phyloP scores from a whole-genome alignment of 2,113 vertebrate genomes.

The Cisticola juncidis region DNA sequence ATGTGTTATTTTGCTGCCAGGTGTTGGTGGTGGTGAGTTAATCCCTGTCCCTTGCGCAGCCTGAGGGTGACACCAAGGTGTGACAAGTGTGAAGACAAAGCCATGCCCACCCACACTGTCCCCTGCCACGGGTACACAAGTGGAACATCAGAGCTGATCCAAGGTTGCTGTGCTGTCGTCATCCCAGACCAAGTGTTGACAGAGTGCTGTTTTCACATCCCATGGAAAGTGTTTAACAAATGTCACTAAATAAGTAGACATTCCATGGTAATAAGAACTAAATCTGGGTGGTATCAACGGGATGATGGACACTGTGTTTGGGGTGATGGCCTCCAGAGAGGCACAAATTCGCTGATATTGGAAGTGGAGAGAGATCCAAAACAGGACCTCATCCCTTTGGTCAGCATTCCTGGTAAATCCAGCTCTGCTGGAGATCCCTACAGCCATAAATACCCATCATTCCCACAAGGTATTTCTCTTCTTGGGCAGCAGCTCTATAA shows the following conservation, averaged over 20 bases:
- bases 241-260: not conserved
- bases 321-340: not conserved
- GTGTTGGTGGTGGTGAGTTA: not conserved
- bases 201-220: not conserved
- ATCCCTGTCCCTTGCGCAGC: not conserved
- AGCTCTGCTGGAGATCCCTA: not conserved
- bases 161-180: not conserved
- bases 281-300: not conserved
- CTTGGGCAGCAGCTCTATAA: not conserved
- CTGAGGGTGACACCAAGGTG: not conserved
- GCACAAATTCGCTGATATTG: not conserved
- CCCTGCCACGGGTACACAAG: not conserved
- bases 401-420: not conserved
- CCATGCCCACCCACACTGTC: fast-evolving
- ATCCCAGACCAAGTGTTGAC: not conserved
- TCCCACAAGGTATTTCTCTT: not conserved
- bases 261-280: fast-evolving
- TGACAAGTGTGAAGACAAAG: not conserved
- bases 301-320: not conserved
- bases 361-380: not conserved
- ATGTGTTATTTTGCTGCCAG: not conserved
- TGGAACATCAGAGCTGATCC: not conserved
- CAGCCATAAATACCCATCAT: too few relatives aligned
- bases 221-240: not conserved
- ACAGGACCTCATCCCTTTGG: not conserved